Evolutionary conservation across 2,113 vertebrate genomes (phyloP).

Genomic region (Seriola aureovittata): DNA sequence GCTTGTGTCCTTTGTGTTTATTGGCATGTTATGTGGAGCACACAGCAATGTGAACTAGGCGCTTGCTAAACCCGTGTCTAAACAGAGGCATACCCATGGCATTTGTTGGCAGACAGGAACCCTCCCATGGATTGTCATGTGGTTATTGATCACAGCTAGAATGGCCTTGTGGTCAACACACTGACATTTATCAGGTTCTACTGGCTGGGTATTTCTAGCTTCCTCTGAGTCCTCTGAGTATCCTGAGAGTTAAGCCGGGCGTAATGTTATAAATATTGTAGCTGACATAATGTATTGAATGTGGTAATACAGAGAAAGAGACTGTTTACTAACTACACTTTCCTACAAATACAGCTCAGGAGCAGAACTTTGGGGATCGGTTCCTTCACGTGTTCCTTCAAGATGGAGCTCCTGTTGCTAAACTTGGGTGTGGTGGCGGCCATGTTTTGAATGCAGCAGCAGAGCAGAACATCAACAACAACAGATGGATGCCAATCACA

Average conservation of each 20-base stretch:
- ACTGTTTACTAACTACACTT: slow-evolving; percentile 34
- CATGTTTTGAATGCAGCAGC: slow-evolving; percentile 81
- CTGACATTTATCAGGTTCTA: slow-evolving; percentile 13
- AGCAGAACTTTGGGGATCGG: slow-evolving; percentile 82
- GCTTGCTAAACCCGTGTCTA: slow-evolving; percentile 21
- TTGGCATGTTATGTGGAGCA: slow-evolving; percentile 15
- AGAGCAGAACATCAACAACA: slow-evolving; percentile 78
- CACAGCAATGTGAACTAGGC: slow-evolving; percentile 5
- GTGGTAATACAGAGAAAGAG: background rate
- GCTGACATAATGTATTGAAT: background rate
- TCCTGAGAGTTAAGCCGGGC: background rate
- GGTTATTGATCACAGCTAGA: slow-evolving; percentile 34
- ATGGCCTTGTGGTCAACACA: slow-evolving; percentile 27
- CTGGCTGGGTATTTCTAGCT: background rate
- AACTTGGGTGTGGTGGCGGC: slow-evolving; percentile 83
- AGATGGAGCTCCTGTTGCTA: slow-evolving; percentile 84
- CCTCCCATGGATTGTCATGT: slow-evolving; percentile 5
- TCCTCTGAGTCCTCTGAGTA: background rate
- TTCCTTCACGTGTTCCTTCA: slow-evolving; percentile 91
- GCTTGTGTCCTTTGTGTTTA: slow-evolving; percentile 8
- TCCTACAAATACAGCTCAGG: slow-evolving; percentile 81
- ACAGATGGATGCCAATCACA: slow-evolving; percentile 79
- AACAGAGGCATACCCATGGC: slow-evolving; percentile 9
- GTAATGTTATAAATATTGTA: background rate
- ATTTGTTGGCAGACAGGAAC: slow-evolving; percentile 38